phyloP scores from a whole-genome alignment of 2,888 invertebrate genomes.

The Dromius quadrimaculatus region DNA sequence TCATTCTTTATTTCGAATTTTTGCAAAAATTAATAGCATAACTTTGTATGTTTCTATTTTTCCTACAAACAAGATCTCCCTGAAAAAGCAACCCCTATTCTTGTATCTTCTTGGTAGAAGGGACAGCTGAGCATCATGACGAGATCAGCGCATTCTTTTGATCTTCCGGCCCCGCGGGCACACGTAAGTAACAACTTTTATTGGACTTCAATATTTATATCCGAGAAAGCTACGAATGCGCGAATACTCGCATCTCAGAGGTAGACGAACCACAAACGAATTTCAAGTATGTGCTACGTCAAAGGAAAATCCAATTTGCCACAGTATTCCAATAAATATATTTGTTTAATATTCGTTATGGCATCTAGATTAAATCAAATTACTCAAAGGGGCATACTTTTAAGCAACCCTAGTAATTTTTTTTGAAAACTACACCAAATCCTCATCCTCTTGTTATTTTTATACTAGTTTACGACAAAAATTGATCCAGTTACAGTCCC shows the following conservation, averaged over 20 bases:
- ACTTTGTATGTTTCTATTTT: background rate
- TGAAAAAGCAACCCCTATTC: slow-evolving; percentile 18
- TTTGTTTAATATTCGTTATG: slow-evolving; percentile 8
- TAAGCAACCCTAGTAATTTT: no score
- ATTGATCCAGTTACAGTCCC: no score
- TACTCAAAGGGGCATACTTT: no score
- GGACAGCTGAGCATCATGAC: slow-evolving; percentile 29
- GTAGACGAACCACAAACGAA: slow-evolving; percentile 17
- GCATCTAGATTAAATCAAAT: no score
- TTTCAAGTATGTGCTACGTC: slow-evolving; percentile 13
- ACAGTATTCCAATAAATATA: slow-evolving; percentile 40
- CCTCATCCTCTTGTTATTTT: no score
- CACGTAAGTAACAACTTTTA: slow-evolving; percentile 67
- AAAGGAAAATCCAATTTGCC: slow-evolving; percentile 47
- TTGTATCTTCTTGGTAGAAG: background rate
- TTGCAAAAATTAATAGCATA: background rate
- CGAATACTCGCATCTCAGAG: slow-evolving; percentile 13
- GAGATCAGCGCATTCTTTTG: slow-evolving; percentile 58
- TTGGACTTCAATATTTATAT: slow-evolving; percentile 67
- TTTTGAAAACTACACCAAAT: no score
- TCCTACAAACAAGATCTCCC: slow-evolving; percentile 1
- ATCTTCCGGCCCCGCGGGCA: slow-evolving; percentile 62
- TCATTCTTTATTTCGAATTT: background rate
- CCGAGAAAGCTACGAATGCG: slow-evolving; percentile 58
- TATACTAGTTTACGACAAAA: no score